phyloP scores from a whole-genome alignment of 1,140 invertebrate species.

The Hyles euphorbiae region DNA sequence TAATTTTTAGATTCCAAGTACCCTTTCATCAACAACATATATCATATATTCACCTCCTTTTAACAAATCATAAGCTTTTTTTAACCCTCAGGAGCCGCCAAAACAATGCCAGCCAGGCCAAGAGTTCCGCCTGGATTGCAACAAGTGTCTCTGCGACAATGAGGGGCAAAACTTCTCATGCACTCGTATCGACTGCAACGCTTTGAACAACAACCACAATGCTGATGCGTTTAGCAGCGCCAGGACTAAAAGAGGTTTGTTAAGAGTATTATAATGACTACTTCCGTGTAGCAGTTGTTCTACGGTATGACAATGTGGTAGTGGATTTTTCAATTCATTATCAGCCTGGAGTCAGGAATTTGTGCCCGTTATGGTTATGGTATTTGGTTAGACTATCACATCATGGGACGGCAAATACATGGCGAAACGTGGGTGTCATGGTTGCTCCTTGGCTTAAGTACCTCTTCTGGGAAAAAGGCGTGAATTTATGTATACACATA shows the following conservation, averaged over 20 bases:
- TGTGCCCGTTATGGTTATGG: too few relatives aligned
- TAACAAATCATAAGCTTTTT: too few relatives aligned
- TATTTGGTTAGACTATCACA: too few relatives aligned
- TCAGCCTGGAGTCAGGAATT: too few relatives aligned
- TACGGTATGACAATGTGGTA: too few relatives aligned
- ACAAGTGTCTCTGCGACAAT: conserved; percentile 67
- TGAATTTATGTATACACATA: too few relatives aligned
- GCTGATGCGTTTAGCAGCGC: conserved; percentile 20
- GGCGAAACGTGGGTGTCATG: neutral
- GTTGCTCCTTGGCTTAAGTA: neutral
- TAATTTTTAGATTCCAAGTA: too few relatives aligned
- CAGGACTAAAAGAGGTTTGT: conserved; percentile 56
- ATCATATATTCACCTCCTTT: too few relatives aligned
- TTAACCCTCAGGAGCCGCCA: conserved; percentile 25
- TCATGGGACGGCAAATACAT: too few relatives aligned
- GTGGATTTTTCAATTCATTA: too few relatives aligned
- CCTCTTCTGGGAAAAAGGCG: too few relatives aligned
- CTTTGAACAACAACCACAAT: conserved; percentile 44
- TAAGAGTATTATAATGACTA: neutral
- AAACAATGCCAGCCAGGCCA: conserved; percentile 59
- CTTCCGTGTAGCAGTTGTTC: neutral
- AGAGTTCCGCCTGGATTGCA: conserved; percentile 72
- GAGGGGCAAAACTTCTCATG: conserved; percentile 66
- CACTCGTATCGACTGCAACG: conserved; percentile 62
- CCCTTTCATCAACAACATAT: too few relatives aligned